phyloP scores from a whole-genome alignment of 2,888 invertebrate species.

The Alsophila aescularia region DNA sequence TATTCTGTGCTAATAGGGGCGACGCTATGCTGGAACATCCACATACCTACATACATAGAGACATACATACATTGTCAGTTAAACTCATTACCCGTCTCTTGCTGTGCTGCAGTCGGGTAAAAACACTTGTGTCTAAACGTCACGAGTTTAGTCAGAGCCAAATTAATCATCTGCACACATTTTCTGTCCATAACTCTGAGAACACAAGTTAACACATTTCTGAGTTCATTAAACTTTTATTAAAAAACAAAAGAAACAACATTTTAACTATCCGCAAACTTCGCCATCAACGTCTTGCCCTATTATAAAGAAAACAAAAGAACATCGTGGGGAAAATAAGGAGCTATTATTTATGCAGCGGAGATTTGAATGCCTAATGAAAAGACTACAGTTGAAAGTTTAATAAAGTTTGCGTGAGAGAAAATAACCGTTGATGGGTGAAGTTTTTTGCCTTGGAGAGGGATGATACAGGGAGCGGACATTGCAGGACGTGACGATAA shows the following conservation, averaged over 20 bases:
- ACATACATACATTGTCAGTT: no score
- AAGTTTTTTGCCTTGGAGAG: slow-evolving; percentile 41
- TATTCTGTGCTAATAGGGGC: no score
- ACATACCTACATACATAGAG: no score
- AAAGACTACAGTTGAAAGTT: slow-evolving; percentile 47
- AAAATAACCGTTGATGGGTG: slow-evolving; percentile 51
- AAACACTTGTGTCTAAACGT: neutral
- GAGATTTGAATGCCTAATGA: slow-evolving; percentile 50
- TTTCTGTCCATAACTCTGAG: neutral
- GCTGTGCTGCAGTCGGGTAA: no score
- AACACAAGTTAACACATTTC: neutral
- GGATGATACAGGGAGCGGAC: slow-evolving; percentile 34
- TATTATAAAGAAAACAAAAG: slow-evolving; percentile 36
- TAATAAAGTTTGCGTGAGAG: slow-evolving; percentile 49
- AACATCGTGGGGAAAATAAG: slow-evolving; percentile 36
- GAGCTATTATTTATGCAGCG: slow-evolving; percentile 48
- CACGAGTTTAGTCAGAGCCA: neutral
- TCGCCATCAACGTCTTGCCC: slow-evolving; percentile 16
- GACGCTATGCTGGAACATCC: no score
- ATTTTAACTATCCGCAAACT: slow-evolving; percentile 29
- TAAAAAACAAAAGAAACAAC: slow-evolving; percentile 1
- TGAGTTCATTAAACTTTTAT: slow-evolving; percentile 1
- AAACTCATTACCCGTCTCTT: no score
- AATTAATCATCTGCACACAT: neutral
- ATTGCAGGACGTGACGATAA: slow-evolving; percentile 7